phyloP scores from a whole-genome alignment of 2,888 invertebrate species.

The Chrysina gloriosa region DNA sequence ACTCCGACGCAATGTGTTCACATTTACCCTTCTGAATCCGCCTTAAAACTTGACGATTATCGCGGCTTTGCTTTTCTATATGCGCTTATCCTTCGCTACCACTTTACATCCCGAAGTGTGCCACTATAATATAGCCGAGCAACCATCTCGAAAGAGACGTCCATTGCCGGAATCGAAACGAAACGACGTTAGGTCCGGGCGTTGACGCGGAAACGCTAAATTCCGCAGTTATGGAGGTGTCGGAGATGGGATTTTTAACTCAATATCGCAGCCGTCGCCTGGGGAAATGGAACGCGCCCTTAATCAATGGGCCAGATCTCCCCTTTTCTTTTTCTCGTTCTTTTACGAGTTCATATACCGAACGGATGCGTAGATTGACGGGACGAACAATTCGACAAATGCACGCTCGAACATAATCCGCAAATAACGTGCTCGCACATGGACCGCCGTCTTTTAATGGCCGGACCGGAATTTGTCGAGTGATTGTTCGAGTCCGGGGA shows the following conservation, averaged over 20 bases:
- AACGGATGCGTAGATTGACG: neutral
- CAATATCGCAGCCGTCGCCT: neutral
- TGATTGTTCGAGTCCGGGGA: neutral
- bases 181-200: neutral
- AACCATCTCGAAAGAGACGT: no score
- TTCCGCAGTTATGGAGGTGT: constrained; percentile 9
- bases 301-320: constrained; percentile 3
- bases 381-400: constrained; percentile 10
- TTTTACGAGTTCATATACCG: neutral
- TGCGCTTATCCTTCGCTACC: neutral
- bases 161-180: constrained; percentile 1
- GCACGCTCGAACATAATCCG: neutral
- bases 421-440: neutral
- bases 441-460: neutral
- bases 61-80: constrained; percentile 6
- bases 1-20: neutral
- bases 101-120: neutral
- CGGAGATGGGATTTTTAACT: constrained; percentile 17
- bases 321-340: neutral
- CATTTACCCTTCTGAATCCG: constrained; percentile 20
- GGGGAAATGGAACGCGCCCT: neutral
- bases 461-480: neutral
- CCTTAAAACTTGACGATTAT: constrained; percentile 14
- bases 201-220: constrained; percentile 11
- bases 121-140: neutral